Conservation (phyloP, 2,888 invertebrate species). For the Disparrhopalites patrizii region DNA sequence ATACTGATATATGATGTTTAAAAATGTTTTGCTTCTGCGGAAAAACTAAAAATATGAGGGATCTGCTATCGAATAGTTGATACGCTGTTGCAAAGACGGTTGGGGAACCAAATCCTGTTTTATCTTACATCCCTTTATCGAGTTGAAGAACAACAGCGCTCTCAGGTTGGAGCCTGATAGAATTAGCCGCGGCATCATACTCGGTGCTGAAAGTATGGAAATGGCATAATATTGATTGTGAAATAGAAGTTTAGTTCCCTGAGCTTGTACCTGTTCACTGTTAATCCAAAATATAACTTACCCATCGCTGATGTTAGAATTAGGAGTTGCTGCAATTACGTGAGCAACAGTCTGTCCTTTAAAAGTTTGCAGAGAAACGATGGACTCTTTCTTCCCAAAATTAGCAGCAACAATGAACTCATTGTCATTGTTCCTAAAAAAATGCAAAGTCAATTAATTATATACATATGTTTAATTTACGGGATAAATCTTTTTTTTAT, state of each 20-base stretch:
- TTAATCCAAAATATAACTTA: background rate
- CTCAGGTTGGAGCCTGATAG: background rate
- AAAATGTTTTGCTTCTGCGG: too few species aligned
- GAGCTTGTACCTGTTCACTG: too few species aligned
- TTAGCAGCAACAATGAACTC: conserved; percentile 17
- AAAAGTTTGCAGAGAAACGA: background rate
- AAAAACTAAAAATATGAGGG: too few species aligned
- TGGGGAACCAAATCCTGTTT: too few species aligned
- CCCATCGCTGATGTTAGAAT: background rate
- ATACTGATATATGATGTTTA: too few species aligned
- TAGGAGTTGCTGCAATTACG: conserved; percentile 20
- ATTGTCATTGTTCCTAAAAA: background rate
- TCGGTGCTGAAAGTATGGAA: too few species aligned
- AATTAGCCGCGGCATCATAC: background rate
- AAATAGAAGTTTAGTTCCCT: too few species aligned
- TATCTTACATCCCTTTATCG: too few species aligned
- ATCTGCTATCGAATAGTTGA: too few species aligned
- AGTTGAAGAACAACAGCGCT: background rate
- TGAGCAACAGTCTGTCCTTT: background rate
- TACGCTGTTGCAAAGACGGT: too few species aligned
- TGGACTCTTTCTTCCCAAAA: conserved; percentile 11
- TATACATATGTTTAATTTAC: background rate
- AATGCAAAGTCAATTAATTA: background rate
- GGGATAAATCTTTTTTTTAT: background rate
- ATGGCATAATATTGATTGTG: too few species aligned